Evolutionary conservation across 2,797 vertebrate species (phyloP).

Genomic region (Syncerus caffer): DNA sequence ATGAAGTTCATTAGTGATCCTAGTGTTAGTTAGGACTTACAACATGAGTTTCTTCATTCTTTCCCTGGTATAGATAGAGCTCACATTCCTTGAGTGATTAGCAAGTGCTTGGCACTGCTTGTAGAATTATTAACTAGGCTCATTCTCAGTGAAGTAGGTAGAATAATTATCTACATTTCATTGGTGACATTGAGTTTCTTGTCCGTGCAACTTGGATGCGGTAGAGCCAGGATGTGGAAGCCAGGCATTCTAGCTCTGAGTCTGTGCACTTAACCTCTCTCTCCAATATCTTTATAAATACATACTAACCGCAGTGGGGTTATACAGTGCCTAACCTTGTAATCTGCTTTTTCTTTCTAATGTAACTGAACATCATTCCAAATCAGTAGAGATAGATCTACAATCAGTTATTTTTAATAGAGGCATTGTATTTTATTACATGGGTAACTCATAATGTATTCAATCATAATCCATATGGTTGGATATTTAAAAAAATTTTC

Average conservation of each 20-base stretch:
- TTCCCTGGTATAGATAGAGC: background rate
- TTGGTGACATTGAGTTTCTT: background rate
- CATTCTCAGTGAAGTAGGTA: background rate
- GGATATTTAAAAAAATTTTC: background rate
- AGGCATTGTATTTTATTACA: background rate
- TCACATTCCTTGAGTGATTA: background rate
- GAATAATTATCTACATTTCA: background rate
- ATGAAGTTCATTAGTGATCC: background rate
- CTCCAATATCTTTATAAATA: background rate
- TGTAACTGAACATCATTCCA: background rate
- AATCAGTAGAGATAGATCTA: background rate
- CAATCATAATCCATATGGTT: background rate
- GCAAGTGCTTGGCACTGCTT: background rate
- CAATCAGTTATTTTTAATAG: background rate
- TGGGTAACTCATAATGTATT: background rate
- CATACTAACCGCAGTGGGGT: background rate
- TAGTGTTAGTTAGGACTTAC: background rate
- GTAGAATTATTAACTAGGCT: background rate
- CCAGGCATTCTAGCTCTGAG: background rate
- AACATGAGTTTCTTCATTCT: background rate
- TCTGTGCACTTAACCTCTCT: background rate
- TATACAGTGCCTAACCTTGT: background rate
- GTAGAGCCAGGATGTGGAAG: background rate
- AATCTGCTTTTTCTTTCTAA: background rate
- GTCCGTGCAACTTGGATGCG: background rate